Percentiles rank a stretch among this genome's conserved stretches.
These are phyloP conservation scores for Vanessa cardui DNA, from an alignment of 2,888 invertebrate species.

Conservation along the genomic window DNA sequence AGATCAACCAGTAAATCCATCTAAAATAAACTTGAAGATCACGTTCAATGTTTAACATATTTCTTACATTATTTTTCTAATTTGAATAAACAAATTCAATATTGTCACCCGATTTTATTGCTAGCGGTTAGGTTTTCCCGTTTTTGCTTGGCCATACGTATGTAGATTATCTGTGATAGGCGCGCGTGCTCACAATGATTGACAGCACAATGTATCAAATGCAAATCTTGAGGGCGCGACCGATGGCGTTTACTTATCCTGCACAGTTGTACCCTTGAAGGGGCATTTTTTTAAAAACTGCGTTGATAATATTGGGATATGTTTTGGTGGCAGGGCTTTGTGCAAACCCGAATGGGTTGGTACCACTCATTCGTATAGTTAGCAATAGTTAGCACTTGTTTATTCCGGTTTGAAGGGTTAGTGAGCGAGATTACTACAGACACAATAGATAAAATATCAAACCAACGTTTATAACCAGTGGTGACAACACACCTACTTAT, in stretches of 20 bases:
- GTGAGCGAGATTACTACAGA: no score
- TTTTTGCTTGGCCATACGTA: constrained; percentile 52
- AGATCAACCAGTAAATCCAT: constrained; percentile 20
- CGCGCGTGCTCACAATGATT: constrained; percentile 64
- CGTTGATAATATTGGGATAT: constrained; percentile 13
- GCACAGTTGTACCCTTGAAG: constrained; percentile 18
- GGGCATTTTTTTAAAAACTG: constrained; percentile 19
- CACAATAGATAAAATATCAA: no score
- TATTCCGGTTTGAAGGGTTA: no score
- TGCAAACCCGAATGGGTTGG: no score
- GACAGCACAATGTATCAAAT: constrained; percentile 74
- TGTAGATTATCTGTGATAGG: constrained; percentile 60
- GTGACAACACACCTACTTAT: no score
- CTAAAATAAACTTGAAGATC: constrained; percentile 4
- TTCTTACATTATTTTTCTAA: constrained; percentile 36
- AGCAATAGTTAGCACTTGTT: no score
- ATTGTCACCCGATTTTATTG: constrained; percentile 44
- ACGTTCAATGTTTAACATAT: constrained; percentile 31
- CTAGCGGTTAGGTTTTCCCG: constrained; percentile 56
- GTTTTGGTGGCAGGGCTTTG: background rate
- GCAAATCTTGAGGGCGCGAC: constrained; percentile 51
- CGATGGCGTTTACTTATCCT: constrained; percentile 21
- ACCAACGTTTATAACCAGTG: no score
- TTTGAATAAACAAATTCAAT: constrained; percentile 43
- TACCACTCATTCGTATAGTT: no score